phyloP scores from a whole-genome alignment of 2,797 vertebrate species.

The Danio albolineatus region DNA sequence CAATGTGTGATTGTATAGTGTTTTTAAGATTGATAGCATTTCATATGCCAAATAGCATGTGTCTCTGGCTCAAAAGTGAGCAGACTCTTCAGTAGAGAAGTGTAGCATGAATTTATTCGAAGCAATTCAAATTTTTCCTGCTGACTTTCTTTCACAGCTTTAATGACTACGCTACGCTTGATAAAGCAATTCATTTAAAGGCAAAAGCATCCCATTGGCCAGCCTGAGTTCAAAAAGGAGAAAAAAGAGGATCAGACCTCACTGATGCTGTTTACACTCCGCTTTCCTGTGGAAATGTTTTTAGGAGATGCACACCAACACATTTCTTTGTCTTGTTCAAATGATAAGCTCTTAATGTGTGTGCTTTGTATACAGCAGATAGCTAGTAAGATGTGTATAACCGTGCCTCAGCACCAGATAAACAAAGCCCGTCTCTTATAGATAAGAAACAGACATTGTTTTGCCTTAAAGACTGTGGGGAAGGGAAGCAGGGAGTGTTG shows the following conservation, averaged over 20 bases:
- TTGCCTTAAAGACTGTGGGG: constrained; percentile 10
- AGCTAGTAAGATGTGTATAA: background rate
- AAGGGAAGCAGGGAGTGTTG: constrained; percentile 3
- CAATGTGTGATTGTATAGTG: too few relatives aligned
- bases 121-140: constrained; percentile 50
- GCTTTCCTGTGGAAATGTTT: background rate
- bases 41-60: background rate
- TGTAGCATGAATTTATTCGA: constrained; percentile 45
- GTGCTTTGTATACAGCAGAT: background rate
- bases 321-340: constrained; percentile 7
- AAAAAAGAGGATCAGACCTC: constrained; percentile 5
- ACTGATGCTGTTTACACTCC: constrained; percentile 32
- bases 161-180: constrained; percentile 62
- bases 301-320: background rate
- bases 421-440: background rate
- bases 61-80: background rate
- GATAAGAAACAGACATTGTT: constrained; percentile 6
- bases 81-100: constrained; percentile 28
- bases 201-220: constrained; percentile 42
- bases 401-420: constrained; percentile 25
- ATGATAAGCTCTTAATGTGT: constrained; percentile 1
- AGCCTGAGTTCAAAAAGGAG: constrained; percentile 28
- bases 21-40: background rate
- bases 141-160: constrained; percentile 57
- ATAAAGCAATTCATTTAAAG: constrained; percentile 65